phyloP scores from a whole-genome alignment of 2,888 invertebrate species.

The Patella ulyssiponensis region DNA sequence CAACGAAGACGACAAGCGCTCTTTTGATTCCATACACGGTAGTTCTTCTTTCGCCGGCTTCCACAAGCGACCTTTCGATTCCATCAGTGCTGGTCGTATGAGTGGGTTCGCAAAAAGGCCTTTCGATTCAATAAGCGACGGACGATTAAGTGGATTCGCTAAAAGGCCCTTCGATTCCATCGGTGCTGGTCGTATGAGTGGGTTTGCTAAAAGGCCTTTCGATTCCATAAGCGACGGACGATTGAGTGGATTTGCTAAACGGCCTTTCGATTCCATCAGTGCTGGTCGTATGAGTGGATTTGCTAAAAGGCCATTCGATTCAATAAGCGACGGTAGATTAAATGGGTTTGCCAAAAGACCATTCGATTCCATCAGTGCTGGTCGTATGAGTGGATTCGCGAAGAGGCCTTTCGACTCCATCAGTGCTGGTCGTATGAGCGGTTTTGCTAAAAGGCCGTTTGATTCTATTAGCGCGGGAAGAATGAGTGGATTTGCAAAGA shows the following conservation, averaged over 20 bases:
- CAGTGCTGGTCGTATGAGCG: slow-evolving; percentile 21
- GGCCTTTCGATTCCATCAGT: slow-evolving; percentile 29
- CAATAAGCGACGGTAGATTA: slow-evolving; percentile 15
- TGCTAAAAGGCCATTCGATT: slow-evolving; percentile 29
- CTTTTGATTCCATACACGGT: slow-evolving; percentile 25
- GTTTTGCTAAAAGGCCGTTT: slow-evolving; percentile 33
- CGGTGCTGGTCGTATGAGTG: slow-evolving; percentile 24
- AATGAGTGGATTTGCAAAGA: slow-evolving; percentile 27
- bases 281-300: slow-evolving; percentile 27
- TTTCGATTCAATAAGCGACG: slow-evolving; percentile 32
- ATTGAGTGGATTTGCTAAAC: slow-evolving; percentile 33
- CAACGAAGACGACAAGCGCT: slow-evolving; percentile 14
- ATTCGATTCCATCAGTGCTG: slow-evolving; percentile 14
- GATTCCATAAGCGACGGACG: slow-evolving; percentile 29
- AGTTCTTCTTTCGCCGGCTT: slow-evolving; percentile 25
- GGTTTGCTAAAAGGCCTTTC: slow-evolving; percentile 32
- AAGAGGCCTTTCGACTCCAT: slow-evolving; percentile 36
- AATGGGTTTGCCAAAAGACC: slow-evolving; percentile 15
- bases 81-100: slow-evolving; percentile 20
- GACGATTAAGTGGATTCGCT: slow-evolving; percentile 31
- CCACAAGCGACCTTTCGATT: slow-evolving; percentile 26
- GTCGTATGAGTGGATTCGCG: slow-evolving; percentile 28
- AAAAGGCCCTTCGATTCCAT: slow-evolving; percentile 34
- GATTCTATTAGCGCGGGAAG: slow-evolving; percentile 25
- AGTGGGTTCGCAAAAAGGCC: slow-evolving; percentile 35